Percentiles rank a stretch among this genome's conserved stretches.
Conservation (phyloP, 1,140 invertebrate species). For the Cydia strobilella region DNA sequence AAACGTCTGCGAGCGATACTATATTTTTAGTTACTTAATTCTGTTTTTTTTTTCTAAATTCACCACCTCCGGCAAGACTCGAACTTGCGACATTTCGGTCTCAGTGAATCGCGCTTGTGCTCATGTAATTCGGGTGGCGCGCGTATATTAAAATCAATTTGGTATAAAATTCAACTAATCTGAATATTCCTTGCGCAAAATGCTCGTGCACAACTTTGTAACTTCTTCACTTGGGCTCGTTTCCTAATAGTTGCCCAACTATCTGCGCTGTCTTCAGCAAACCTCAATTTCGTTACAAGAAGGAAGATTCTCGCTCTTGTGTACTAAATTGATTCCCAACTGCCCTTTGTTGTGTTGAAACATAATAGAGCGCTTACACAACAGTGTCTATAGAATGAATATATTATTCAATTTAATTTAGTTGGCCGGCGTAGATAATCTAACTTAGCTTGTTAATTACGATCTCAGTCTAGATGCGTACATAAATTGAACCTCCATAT, state of each 20-base stretch:
- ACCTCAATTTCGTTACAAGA: slow-evolving; percentile 29
- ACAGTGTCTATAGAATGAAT: slow-evolving; percentile 40
- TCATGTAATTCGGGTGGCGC: too few species aligned
- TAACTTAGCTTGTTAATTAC: slow-evolving; percentile 12
- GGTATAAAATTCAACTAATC: background rate
- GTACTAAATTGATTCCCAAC: slow-evolving; percentile 45
- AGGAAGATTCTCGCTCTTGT: slow-evolving; percentile 35
- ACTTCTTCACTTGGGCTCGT: slow-evolving; percentile 20
- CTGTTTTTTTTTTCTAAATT: too few species aligned
- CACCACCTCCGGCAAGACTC: too few species aligned
- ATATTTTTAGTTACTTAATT: too few species aligned
- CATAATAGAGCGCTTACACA: slow-evolving; percentile 43
- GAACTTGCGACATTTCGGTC: too few species aligned
- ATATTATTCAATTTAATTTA: slow-evolving; percentile 38
- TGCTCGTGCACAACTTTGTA: slow-evolving; percentile 26
- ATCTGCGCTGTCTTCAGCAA: slow-evolving; percentile 25
- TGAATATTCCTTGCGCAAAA: slow-evolving; percentile 9
- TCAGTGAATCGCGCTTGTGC: too few species aligned
- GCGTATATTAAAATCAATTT: too few species aligned
- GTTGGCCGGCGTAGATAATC: slow-evolving; percentile 13
- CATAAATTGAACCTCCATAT: slow-evolving; percentile 1
- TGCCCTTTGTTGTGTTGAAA: slow-evolving; percentile 41
- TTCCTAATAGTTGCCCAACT: slow-evolving; percentile 23
- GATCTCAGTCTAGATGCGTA: background rate
- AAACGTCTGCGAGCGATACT: too few species aligned